These are phyloP conservation scores for Neodiprion pinetum DNA, from an alignment of 1,140 invertebrate genomes.

Conservation along the genomic window DNA sequence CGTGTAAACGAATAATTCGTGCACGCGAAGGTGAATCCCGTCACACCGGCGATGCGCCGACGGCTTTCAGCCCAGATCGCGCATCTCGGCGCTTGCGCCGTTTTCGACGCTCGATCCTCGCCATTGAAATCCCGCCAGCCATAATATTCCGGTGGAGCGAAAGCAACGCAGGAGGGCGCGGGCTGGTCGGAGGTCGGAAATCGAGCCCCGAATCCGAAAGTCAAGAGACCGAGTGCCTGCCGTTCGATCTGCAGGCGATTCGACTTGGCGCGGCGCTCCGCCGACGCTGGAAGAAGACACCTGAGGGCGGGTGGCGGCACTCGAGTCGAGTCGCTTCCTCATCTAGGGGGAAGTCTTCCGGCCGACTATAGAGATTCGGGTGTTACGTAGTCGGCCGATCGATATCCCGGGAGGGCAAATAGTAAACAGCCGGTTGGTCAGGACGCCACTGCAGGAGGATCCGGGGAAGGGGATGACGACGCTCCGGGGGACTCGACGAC, in stretches of 20 bases:
- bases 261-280: constrained; percentile 10
- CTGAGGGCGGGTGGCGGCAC: not conserved
- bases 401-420: constrained; percentile 63
- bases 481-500: constrained; percentile 15
- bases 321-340: not conserved
- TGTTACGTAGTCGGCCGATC: constrained; percentile 59
- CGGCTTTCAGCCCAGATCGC: not conserved
- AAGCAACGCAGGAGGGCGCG: not conserved
- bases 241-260: too few relatives aligned
- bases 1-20: not conserved
- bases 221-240: too few relatives aligned
- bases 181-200: not conserved
- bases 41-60: not conserved
- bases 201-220: too few relatives aligned
- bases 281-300: too few relatives aligned
- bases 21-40: not conserved
- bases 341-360: not conserved
- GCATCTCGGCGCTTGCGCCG: not conserved
- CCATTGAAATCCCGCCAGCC: not conserved
- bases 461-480: constrained; percentile 30
- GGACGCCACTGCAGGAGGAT: constrained; percentile 47
- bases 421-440: constrained; percentile 65
- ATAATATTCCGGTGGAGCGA: not conserved
- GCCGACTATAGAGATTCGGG: constrained; percentile 8
- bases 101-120: not conserved